These are phyloP conservation scores for Cephonodes hylas DNA, from an alignment of 2,888 invertebrate species.

Conservation along the genomic window DNA sequence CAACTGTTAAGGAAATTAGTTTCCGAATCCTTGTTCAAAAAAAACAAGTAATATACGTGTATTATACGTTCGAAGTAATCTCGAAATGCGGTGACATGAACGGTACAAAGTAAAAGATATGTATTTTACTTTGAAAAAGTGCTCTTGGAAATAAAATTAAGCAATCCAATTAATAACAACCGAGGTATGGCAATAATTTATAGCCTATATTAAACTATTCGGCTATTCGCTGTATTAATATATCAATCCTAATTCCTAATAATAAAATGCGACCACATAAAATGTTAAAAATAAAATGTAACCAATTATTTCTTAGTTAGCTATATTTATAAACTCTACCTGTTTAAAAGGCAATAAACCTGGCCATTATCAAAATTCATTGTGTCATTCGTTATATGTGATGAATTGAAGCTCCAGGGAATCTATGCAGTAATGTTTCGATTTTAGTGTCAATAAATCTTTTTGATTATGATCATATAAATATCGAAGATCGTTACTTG, in stretches of 20 bases:
- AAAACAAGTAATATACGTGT: not conserved
- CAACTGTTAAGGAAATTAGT: not conserved
- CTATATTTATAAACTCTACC: not conserved
- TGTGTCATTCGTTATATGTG: slow-evolving; percentile 15
- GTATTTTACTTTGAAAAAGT: not conserved
- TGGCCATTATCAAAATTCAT: slow-evolving; percentile 13
- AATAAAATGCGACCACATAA: not conserved
- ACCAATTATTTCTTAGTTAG: not conserved
- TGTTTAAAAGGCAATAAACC: slow-evolving; percentile 14
- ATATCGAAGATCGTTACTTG: not conserved
- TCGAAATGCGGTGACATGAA: not conserved
- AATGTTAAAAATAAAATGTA: not conserved
- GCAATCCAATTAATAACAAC: not conserved
- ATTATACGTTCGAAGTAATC: not conserved
- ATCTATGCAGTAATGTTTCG: slow-evolving; percentile 11
- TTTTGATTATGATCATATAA: slow-evolving; percentile 12
- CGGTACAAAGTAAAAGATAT: not conserved
- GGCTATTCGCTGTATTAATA: not conserved
- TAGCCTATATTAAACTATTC: not conserved
- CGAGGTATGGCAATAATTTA: not conserved
- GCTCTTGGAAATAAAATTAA: too few relatives aligned
- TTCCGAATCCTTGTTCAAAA: not conserved
- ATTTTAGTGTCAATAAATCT: slow-evolving; percentile 17
- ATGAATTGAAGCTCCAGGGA: slow-evolving; percentile 11
- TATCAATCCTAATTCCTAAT: not conserved